phyloP scores from a whole-genome alignment of 2,113 vertebrate species.

The Mastomys natalensis region DNA sequence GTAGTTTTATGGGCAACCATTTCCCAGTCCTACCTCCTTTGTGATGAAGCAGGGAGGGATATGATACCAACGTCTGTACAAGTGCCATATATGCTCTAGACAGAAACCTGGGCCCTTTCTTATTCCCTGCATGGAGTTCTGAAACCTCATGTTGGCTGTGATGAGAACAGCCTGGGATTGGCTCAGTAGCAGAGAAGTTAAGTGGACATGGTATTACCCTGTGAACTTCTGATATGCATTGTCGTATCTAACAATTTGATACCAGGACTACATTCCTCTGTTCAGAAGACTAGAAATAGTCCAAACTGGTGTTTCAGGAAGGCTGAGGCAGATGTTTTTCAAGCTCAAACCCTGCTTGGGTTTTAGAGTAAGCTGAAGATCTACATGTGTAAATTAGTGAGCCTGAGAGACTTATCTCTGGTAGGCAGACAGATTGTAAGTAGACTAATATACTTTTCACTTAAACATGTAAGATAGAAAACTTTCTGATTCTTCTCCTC shows the following conservation, averaged over 20 bases:
- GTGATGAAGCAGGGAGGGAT: fast-evolving
- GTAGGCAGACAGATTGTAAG: neutral
- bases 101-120: neutral
- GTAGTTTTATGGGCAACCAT: fast-evolving
- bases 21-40: neutral
- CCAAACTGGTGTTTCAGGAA: neutral
- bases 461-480: neutral
- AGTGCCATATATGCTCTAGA: neutral
- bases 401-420: neutral
- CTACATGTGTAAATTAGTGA: neutral
- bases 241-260: neutral
- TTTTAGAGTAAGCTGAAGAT: neutral
- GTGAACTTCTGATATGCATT: no score
- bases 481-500: no score
- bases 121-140: neutral
- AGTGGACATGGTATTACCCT: fast-evolving
- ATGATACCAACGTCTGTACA: neutral
- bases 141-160: no score
- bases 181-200: neutral
- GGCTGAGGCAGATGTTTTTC: neutral
- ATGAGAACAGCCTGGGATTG: neutral
- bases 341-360: neutral
- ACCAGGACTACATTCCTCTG: no score
- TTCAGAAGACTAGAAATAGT: neutral
- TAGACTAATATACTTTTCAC: neutral